Conservation (phyloP, 1,140 invertebrate genomes). For the Andricus grossulariae region DNA sequence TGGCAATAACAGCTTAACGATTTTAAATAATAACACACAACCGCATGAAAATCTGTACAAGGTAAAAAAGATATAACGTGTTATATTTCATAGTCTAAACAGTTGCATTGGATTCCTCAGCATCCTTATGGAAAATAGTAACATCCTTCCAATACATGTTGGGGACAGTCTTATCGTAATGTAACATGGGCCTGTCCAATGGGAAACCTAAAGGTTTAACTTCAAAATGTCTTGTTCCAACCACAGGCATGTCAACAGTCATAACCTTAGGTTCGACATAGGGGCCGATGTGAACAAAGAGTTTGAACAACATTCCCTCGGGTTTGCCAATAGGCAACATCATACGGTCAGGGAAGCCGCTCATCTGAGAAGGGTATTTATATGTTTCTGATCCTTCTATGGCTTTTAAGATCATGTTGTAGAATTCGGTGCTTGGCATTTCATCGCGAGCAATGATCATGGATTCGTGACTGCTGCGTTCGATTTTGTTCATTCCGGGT, state of each 20-base stretch:
- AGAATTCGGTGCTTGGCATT: conserved; percentile 58
- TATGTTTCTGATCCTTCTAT: conserved; percentile 65
- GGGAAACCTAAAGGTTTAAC: conserved; percentile 72
- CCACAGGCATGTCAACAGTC: conserved; percentile 49
- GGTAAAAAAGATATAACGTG: neutral
- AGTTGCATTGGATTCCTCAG: conserved; percentile 59
- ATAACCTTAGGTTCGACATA: conserved; percentile 60
- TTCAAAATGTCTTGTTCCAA: conserved; percentile 57
- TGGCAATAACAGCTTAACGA: too few relatives aligned
- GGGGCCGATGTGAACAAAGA: conserved; percentile 78
- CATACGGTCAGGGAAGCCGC: conserved; percentile 79
- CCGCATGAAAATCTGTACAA: conserved; percentile 1
- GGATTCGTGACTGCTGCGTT: conserved; percentile 73
- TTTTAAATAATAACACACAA: neutral
- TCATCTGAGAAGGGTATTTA: conserved; percentile 67
- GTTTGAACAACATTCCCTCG: conserved; percentile 78
- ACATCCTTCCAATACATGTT: conserved; percentile 80
- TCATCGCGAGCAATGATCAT: conserved; percentile 64
- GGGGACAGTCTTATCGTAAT: conserved; percentile 71
- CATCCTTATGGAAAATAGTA: conserved; percentile 77
- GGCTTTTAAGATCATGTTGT: conserved; percentile 69
- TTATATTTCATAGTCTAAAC: conserved; percentile 57
- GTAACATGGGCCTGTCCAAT: conserved; percentile 76
- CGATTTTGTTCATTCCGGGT: conserved; percentile 77
- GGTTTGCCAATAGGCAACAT: conserved; percentile 79